A percentile compares a stretch with the other conserved stretches of the same genome.
Conservation (phyloP, 2,888 invertebrate genomes). For the Hyposoter didymator region DNA sequence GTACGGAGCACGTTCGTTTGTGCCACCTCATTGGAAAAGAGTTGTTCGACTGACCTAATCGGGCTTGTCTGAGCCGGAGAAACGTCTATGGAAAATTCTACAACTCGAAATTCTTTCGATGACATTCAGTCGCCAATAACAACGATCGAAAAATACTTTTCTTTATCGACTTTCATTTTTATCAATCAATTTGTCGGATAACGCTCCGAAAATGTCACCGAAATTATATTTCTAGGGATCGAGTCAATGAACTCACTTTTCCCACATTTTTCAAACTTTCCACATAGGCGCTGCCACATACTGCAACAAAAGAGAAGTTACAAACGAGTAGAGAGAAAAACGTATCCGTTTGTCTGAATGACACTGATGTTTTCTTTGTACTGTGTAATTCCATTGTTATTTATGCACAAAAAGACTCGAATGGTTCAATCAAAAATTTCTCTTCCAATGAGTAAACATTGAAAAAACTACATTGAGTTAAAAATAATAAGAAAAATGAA, state of each 20-base stretch:
- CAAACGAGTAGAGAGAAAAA: conserved; percentile 21
- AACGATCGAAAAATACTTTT: background rate
- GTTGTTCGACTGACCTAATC: conserved; percentile 30
- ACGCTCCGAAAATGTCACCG: background rate
- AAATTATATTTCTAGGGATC: background rate
- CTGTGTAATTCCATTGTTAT: background rate
- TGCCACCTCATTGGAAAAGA: conserved; percentile 50
- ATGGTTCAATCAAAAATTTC: background rate
- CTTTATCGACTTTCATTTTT: no score
- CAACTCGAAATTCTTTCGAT: background rate
- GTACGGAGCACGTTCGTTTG: conserved; percentile 27
- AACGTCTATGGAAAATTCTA: conserved; percentile 40
- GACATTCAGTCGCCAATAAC: background rate
- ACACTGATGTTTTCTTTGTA: conserved; percentile 9
- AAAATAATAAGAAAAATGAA: background rate
- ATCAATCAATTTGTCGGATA: background rate
- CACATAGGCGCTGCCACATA: background rate
- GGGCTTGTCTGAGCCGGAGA: background rate
- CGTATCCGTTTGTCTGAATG: conserved; percentile 20
- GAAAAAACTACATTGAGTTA: background rate
- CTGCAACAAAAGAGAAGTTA: background rate
- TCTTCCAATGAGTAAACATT: background rate
- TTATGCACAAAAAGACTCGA: background rate
- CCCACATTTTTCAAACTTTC: background rate
- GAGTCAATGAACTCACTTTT: background rate